Base-by-base conservation (phyloP, 1,140 invertebrate genomes). In the Drosophila sturtevanti region DNA sequence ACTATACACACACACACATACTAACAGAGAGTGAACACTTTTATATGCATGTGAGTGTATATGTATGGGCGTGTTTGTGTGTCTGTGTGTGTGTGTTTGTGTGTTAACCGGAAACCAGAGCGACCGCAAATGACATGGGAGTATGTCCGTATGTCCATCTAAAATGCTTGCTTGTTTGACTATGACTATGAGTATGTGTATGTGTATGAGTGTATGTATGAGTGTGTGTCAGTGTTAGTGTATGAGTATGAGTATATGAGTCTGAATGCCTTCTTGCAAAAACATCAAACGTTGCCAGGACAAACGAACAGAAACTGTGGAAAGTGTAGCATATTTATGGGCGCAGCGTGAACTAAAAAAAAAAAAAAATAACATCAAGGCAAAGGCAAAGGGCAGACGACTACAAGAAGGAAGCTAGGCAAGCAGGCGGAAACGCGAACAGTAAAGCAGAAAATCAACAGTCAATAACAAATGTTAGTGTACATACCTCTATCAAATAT, bases 301-400 rank as follows among this genome's bases (percentile, higher is more conserved):
- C 58, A 59, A 63, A 35, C 18, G 71, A 38, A 48, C 35, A 48
- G 41, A 21, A 48, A 48, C 41, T 22, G 63, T 34, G 63, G 63
- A 77, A 77, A 81, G 64, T 86, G 82, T 87, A 81, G 82, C 78
- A 87, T 87, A 86, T 86, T 86, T 86, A 86, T 87, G 78, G 75
- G 71, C 70, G 75, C 74, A 79, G 65, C 81, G 51, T 31, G 35
- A 55, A 63, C 35, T 51, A 64, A 61, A 54, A 72, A 58, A 21
- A 61, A 54, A 72, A 58, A 21, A 24, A 24, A 24, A 24, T 4
- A 24, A 31, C 44, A 65, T 56, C 63, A 38, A 37, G 31, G 34
- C 67, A 74, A 38, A 37, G 31, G 34, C 67, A 74, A 64, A 70
- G 52, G 31, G 44, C 37, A 56, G 27, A 37, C 14, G 34, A 52